Evolutionary conservation across 2,797 vertebrate species (phyloP).

Genomic region (Oreochromis grahami): DNA sequence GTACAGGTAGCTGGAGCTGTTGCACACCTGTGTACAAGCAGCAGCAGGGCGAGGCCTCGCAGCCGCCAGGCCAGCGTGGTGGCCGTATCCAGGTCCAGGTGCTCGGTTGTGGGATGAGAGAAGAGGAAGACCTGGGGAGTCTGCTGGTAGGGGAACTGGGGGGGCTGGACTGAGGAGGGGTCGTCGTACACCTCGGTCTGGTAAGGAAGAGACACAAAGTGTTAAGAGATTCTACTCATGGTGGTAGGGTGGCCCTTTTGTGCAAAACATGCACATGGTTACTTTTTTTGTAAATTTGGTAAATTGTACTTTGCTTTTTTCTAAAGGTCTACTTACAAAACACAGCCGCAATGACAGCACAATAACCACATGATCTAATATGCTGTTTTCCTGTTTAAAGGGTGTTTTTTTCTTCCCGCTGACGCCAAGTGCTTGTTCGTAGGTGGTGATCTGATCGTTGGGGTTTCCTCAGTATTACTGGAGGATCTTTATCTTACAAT

Average conservation of each 20-base stretch:
- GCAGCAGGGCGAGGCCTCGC: conserved; percentile 83
- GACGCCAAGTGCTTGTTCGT: neutral
- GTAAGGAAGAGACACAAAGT: neutral
- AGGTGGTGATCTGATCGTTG: neutral
- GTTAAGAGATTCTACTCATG: neutral
- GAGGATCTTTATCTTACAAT: neutral
- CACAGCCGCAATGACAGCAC: neutral
- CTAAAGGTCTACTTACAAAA: neutral
- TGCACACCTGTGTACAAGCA: conserved; percentile 85
- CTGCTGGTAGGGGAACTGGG: conserved; percentile 81
- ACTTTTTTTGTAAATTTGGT: neutral
- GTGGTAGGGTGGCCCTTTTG: neutral
- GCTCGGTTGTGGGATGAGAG: conserved; percentile 78
- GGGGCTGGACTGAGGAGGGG: conserved; percentile 79
- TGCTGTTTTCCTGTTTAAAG: neutral
- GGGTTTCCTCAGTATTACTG: neutral
- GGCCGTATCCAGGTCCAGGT: conserved; percentile 81
- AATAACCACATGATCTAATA: neutral
- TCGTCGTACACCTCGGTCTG: conserved; percentile 84
- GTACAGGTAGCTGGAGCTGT: neutral
- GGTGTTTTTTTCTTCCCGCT: neutral
- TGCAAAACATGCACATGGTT: neutral
- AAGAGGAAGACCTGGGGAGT: conserved; percentile 90
- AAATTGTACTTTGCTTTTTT: neutral
- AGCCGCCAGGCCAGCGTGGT: conserved; percentile 84